These are phyloP conservation scores for Ahaetulla prasina DNA, from an alignment of 2,113 vertebrate genomes.

Conservation along the genomic window DNA sequence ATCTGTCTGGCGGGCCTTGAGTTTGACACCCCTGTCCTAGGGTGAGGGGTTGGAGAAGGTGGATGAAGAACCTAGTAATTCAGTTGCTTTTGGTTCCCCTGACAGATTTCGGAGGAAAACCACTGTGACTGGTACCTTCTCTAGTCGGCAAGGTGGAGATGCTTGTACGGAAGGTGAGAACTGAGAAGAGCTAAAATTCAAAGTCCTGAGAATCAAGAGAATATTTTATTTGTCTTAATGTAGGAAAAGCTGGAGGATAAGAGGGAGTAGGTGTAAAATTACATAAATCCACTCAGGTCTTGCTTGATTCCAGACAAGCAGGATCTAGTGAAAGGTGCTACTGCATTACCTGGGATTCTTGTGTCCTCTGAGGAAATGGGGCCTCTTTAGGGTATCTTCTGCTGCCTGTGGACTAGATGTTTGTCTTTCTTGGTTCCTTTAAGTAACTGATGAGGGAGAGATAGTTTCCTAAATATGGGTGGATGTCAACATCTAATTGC, in stretches of 20 bases:
- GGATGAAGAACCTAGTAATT: background rate
- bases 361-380: background rate
- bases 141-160: conserved; percentile 64
- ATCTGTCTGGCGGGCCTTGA: no score
- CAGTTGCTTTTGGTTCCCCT: conserved; percentile 18
- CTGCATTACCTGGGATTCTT: background rate
- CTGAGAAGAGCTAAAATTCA: conserved; percentile 52
- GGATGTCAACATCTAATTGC: background rate
- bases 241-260: background rate
- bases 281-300: background rate
- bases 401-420: background rate
- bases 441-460: background rate
- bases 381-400: background rate
- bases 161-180: conserved; percentile 82
- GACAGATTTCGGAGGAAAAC: conserved; percentile 81
- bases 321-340: background rate
- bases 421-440: background rate
- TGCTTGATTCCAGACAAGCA: background rate
- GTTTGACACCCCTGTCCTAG: background rate
- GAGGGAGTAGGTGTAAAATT: background rate
- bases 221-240: background rate
- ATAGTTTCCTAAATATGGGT: background rate
- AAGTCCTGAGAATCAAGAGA: background rate
- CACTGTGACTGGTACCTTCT: conserved; percentile 68
- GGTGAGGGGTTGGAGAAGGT: background rate